Base-by-base conservation (phyloP, 2,888 invertebrate species). In the Limnephilus marmoratus region DNA sequence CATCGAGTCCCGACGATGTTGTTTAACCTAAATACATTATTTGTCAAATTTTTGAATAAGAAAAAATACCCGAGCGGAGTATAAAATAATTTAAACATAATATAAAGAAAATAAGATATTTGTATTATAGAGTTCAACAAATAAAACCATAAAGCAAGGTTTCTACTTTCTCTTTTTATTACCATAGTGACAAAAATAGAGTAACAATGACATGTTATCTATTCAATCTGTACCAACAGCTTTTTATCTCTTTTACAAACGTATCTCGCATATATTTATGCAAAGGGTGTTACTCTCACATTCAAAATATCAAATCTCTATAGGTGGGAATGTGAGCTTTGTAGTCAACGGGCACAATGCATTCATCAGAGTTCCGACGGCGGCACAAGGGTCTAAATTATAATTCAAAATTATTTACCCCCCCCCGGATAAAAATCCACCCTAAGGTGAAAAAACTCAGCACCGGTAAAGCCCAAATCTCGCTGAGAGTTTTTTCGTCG, bases 381-480 rank as follows among this genome's bases (percentile, higher is more conserved):
- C 85, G 49, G 34, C 81, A 37, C 53, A 92, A 92, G 93, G 93
- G 93, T 93, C 85, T 81, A 82, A 90, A 93, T 93, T 92, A 91
- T 91, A 93, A 93, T 93, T 92, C 91, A 93, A 93, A 93, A 93
- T 93, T 90, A 92, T 93, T 93, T 92, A 93, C 91, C 93, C 92
- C 89, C 92, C 89, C 90, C 87, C 82, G 90, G 53, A 12, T 81
- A 90, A 89, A 90, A 90, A 91, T 85, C 90, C 29, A 81, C 90
- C 90, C 87, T 24, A 53, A 88, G 87, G 88, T 90, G 80, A 91
- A 92, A 89, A 91, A 89, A 68, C n/a, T 49, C 92, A 82, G 80
- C 92, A 85, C 92, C 92, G 49, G 88, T 81, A 90, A 81, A 87
- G 49, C 90, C 81, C 87, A 90, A 68, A 24, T 68, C 90, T 81